These are phyloP conservation scores for Mormyrus iriodes DNA, from an alignment of 2,113 vertebrate genomes.

Conservation along the genomic window DNA sequence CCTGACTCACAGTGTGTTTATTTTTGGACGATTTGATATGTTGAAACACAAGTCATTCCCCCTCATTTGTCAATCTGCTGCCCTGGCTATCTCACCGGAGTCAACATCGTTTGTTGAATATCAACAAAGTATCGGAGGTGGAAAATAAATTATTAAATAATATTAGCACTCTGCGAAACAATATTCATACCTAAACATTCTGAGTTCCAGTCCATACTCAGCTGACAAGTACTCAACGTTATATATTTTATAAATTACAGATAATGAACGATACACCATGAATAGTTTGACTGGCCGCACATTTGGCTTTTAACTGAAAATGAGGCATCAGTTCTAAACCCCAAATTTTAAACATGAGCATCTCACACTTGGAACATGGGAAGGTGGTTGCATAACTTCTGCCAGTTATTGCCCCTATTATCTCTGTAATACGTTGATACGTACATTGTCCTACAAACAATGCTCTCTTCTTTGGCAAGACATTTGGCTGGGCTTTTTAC, in stretches of 20 bases:
- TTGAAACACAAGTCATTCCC: neutral
- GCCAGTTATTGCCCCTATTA: neutral
- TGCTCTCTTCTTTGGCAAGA: neutral
- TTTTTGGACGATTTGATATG: conserved; percentile 4
- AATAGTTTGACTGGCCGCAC: neutral
- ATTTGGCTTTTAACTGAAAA: neutral
- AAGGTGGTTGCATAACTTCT: neutral
- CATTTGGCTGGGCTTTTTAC: neutral
- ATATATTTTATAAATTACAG: neutral
- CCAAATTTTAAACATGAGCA: neutral
- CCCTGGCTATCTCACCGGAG: neutral
- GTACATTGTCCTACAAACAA: neutral
- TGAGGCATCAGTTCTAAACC: neutral
- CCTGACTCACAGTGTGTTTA: neutral
- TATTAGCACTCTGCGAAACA: neutral
- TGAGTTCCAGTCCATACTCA: neutral
- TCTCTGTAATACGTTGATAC: neutral
- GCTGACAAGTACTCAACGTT: neutral
- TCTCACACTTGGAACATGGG: neutral
- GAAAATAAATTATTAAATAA: neutral
- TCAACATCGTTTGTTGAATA: neutral
- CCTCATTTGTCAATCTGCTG: neutral
- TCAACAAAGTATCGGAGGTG: neutral
- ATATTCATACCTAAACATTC: neutral
- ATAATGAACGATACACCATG: neutral